Percentiles rank a stretch among this genome's conserved stretches.
Conservation (phyloP, 1,140 invertebrate species). For the Stegodyphus dumicola region DNA sequence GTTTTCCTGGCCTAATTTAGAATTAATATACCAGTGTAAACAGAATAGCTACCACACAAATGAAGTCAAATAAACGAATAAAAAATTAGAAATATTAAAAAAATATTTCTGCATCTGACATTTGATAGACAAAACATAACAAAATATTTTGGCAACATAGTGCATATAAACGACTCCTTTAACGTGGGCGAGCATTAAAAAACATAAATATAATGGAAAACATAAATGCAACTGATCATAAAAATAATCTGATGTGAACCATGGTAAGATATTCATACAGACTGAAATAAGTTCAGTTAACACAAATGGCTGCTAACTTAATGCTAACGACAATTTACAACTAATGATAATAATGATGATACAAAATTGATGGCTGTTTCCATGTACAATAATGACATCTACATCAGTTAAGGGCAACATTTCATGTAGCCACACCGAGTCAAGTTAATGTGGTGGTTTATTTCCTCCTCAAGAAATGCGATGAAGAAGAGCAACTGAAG, state of each 20-base stretch:
- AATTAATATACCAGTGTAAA: neutral
- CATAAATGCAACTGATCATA: conserved; percentile 49
- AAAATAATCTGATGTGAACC: conserved; percentile 46
- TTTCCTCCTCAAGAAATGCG: conserved; percentile 44
- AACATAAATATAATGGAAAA: conserved; percentile 59
- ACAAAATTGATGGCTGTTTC: conserved; percentile 23
- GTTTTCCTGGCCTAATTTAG: neutral
- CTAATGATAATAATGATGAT: conserved; percentile 48
- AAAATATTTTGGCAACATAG: conserved; percentile 56
- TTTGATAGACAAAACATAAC: conserved; percentile 33
- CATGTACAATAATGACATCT: conserved; percentile 59
- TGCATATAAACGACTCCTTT: conserved; percentile 48
- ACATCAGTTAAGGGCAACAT: conserved; percentile 51
- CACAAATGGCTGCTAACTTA: conserved; percentile 56
- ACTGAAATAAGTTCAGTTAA: conserved; percentile 29
- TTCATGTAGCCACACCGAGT: conserved; percentile 46
- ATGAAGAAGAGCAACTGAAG: conserved; percentile 35
- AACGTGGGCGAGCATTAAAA: conserved; percentile 49
- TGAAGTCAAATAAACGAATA: conserved; percentile 18
- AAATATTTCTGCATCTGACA: conserved; percentile 19
- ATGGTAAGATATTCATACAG: conserved; percentile 38
- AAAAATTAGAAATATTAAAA: conserved; percentile 22
- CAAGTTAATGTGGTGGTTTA: conserved; percentile 34
- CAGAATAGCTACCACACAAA: conserved; percentile 52
- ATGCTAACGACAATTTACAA: conserved; percentile 57